These are phyloP conservation scores for Orthonychiurus folsomi DNA, from an alignment of 2,888 invertebrate genomes.

Conservation along the genomic window DNA sequence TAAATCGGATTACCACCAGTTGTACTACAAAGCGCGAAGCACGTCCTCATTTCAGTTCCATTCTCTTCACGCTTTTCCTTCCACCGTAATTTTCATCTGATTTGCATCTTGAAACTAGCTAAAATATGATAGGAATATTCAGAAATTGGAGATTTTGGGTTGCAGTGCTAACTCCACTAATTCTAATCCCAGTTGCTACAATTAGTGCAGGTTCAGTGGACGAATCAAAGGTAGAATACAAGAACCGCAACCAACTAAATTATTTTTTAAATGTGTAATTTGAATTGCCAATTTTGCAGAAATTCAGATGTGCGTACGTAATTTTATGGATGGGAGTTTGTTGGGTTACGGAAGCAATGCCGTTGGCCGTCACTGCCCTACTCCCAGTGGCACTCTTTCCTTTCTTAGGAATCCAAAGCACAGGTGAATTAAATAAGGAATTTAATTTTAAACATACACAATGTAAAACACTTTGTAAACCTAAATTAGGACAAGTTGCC, in stretches of 20 bases:
- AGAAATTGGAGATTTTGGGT: conserved; percentile 9
- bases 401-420: conserved; percentile 63
- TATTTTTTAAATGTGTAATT: not conserved
- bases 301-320: conserved; percentile 66
- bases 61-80: too few relatives aligned
- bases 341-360: conserved; percentile 68
- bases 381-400: conserved; percentile 75
- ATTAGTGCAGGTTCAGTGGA: not conserved
- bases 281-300: conserved; percentile 45
- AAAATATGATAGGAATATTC: not conserved
- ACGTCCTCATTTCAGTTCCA: too few relatives aligned
- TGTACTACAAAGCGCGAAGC: too few relatives aligned
- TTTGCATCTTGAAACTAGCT: too few relatives aligned
- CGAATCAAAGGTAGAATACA: conserved; percentile 6
- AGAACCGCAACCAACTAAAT: not conserved
- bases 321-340: conserved; percentile 69
- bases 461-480: too few relatives aligned
- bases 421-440: too few relatives aligned
- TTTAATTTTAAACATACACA: too few relatives aligned
- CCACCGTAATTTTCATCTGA: too few relatives aligned
- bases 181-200: conserved; percentile 6
- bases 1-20: too few relatives aligned
- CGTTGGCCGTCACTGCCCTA: conserved; percentile 71
- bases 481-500: conserved; percentile 22
- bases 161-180: not conserved